Evolutionary conservation across 2,113 vertebrate genomes (phyloP).

Genomic region (Burhinus bistriatus): DNA sequence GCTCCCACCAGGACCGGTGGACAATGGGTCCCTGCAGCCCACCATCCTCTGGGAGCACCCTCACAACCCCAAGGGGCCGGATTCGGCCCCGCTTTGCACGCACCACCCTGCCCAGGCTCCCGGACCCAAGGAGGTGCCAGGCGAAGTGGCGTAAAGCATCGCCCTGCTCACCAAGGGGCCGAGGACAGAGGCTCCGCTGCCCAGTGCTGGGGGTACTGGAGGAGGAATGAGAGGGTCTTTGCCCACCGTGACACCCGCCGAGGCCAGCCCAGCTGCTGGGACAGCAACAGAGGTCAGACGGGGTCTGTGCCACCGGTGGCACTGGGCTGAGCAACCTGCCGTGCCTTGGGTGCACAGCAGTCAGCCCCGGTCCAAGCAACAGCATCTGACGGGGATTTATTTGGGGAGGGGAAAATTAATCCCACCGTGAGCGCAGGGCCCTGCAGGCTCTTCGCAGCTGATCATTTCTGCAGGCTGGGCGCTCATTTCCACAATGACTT

Average conservation of each 20-base stretch:
- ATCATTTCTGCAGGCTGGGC: neutral
- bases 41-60: neutral
- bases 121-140: neutral
- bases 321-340: neutral
- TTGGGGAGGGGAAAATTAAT: neutral
- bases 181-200: neutral
- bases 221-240: neutral
- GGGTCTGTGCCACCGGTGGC: neutral
- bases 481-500: slow-evolving; percentile 49
- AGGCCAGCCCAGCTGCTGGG: neutral
- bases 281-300: no score
- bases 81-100: rapidly evolving
- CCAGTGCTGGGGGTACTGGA: neutral
- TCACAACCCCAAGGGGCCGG: rapidly evolving
- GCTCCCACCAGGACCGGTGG: neutral
- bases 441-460: neutral
- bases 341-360: rapidly evolving
- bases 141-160: neutral
- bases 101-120: neutral
- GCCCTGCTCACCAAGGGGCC: rapidly evolving
- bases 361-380: neutral
- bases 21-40: neutral
- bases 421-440: neutral
- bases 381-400: neutral
- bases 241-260: neutral